These are phyloP conservation scores for Passerina amoena DNA, from an alignment of 2,113 vertebrate genomes.

Conservation along the genomic window DNA sequence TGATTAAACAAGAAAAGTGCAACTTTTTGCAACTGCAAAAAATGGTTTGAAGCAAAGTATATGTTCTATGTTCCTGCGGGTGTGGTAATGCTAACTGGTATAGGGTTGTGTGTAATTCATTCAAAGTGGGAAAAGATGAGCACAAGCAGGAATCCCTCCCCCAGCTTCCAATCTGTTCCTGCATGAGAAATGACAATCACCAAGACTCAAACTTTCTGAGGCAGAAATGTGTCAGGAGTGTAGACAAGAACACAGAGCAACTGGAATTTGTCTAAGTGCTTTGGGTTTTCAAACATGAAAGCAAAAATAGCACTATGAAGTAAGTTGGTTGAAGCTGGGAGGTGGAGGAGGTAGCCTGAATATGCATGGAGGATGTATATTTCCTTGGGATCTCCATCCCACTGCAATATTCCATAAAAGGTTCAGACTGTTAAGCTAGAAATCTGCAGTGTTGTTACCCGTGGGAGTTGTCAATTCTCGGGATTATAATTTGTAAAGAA, in stretches of 20 bases:
- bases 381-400: background rate
- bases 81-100: background rate
- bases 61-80: background rate
- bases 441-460: background rate
- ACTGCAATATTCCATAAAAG: background rate
- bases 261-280: background rate
- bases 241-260: background rate
- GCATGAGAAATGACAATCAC: background rate
- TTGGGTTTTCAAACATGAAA: background rate
- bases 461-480: background rate
- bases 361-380: background rate
- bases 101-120: background rate
- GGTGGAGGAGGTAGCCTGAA: background rate
- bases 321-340: background rate
- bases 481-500: background rate
- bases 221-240: background rate
- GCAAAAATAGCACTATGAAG: background rate
- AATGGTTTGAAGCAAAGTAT: background rate
- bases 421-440: background rate
- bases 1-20: background rate
- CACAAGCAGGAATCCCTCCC: background rate
- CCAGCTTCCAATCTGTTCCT: slow-evolving; percentile 6
- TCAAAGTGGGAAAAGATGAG: background rate
- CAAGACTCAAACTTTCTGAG: background rate
- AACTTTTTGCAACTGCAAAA: background rate